A percentile compares a stretch with the other conserved stretches of the same genome.
phyloP scores from a whole-genome alignment of 2,888 invertebrate genomes.

The Drosophila nr. fundita region DNA sequence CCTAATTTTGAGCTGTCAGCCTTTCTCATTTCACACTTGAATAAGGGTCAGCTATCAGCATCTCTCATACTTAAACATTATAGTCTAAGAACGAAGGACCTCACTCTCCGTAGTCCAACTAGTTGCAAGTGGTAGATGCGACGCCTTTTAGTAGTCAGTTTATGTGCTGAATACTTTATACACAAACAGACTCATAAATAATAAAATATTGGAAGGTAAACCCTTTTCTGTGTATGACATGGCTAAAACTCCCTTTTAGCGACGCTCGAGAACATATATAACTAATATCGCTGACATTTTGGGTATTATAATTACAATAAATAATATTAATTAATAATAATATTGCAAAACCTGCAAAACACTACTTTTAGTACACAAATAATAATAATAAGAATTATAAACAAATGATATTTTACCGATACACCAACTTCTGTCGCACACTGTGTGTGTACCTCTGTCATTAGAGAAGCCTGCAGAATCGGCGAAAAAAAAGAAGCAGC shows the following conservation, averaged over 20 bases:
- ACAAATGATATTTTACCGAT: neutral
- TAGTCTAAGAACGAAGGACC: no score
- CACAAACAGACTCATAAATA: neutral
- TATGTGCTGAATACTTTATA: no score
- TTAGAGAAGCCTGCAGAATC: constrained; percentile 63
- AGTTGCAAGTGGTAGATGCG: no score
- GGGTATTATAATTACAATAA: neutral
- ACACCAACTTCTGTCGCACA: constrained; percentile 35
- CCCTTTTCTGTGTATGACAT: neutral
- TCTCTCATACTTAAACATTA: no score
- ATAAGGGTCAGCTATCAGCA: no score
- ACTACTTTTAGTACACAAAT: neutral
- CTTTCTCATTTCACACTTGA: no score
- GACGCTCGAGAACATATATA: neutral
- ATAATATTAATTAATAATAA: neutral
- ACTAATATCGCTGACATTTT: neutral
- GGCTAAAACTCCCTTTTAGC: neutral
- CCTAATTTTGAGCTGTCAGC: no score
- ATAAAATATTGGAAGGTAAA: neutral
- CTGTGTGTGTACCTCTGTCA: constrained; percentile 63
- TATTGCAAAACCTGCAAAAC: neutral
- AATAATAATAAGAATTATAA: neutral
- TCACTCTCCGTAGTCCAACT: no score
- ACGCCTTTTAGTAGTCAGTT: no score
- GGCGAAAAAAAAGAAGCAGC: constrained; percentile 29